Percentiles rank a stretch among this genome's conserved stretches.
phyloP scores from a whole-genome alignment of 2,113 vertebrate genomes.

The Varanus komodoensis region DNA sequence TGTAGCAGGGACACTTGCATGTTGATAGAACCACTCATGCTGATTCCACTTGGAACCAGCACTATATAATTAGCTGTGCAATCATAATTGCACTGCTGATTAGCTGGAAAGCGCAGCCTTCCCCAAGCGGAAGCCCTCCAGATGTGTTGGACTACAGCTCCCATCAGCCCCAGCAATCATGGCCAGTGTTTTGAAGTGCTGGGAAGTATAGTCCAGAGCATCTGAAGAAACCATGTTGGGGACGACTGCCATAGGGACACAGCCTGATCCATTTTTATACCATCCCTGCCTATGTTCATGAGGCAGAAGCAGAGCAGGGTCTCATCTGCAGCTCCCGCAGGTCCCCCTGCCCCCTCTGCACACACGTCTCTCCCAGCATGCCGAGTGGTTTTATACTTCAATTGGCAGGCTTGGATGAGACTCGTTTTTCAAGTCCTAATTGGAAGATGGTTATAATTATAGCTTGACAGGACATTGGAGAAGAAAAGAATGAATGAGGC shows the following conservation, averaged over 20 bases:
- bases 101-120: neutral
- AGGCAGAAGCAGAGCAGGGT: neutral
- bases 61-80: too few species aligned
- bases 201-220: neutral
- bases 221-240: neutral
- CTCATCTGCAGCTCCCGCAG: neutral
- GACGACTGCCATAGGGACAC: neutral
- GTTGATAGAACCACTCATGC: neutral
- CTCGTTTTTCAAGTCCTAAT: conserved; percentile 39
- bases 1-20: neutral
- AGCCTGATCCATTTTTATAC: neutral
- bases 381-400: conserved; percentile 13
- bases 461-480: conserved; percentile 32
- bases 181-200: too few species aligned
- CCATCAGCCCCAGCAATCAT: too few species aligned
- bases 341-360: neutral
- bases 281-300: too few species aligned
- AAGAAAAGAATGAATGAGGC: conserved; percentile 41
- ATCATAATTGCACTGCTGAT: neutral
- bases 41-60: neutral
- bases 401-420: neutral
- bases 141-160: too few species aligned
- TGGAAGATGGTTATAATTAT: conserved; percentile 40
- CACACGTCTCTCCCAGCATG: neutral
- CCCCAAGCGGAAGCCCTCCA: too few species aligned